A percentile compares a stretch with the other conserved stretches of the same genome.
phyloP scores from a whole-genome alignment of 1,140 invertebrate species.

The Drosophila arizonae region DNA sequence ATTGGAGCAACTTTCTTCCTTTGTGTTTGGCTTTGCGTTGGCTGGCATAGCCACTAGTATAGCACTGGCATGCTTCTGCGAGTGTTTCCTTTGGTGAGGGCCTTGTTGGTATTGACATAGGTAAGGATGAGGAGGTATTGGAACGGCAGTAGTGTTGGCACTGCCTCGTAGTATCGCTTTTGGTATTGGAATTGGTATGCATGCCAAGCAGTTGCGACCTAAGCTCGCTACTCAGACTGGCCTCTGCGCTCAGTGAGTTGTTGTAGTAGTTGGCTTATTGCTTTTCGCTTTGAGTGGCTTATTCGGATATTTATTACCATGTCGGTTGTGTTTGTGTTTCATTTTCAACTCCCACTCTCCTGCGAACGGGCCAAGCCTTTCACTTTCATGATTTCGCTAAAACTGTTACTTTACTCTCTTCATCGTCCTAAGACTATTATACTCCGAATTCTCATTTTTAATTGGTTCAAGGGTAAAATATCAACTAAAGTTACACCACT shows the following conservation, averaged over 20 bases:
- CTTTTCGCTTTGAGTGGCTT: conserved; percentile 80
- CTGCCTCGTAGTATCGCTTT: conserved; percentile 4
- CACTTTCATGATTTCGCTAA: conserved; percentile 1
- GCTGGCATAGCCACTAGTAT: conserved; percentile 12
- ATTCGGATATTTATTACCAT: conserved; percentile 79
- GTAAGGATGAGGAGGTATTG: conserved; percentile 3
- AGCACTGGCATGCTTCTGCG: conserved; percentile 21
- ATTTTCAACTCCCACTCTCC: conserved; percentile 21
- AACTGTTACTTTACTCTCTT: too few relatives aligned
- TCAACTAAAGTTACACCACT: too few relatives aligned
- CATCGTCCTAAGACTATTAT: too few relatives aligned
- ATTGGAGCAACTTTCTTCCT: conserved; percentile 44
- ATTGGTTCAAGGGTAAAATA: too few relatives aligned
- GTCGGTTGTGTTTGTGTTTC: conserved; percentile 70
- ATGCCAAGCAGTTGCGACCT: conserved; percentile 37
- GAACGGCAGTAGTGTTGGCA: neutral
- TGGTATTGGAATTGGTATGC: conserved; percentile 40
- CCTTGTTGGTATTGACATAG: neutral
- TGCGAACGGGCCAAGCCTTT: neutral
- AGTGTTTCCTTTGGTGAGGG: neutral
- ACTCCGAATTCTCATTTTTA: too few relatives aligned
- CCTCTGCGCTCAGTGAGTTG: conserved; percentile 35
- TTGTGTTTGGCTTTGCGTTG: conserved; percentile 36
- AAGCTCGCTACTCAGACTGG: conserved; percentile 12
- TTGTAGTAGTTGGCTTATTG: conserved; percentile 76